Evolutionary conservation across 1,140 invertebrate genomes (phyloP), one percentile per base, ranked within the genome.

Genomic region (Sinonovacula constricta): DNA sequence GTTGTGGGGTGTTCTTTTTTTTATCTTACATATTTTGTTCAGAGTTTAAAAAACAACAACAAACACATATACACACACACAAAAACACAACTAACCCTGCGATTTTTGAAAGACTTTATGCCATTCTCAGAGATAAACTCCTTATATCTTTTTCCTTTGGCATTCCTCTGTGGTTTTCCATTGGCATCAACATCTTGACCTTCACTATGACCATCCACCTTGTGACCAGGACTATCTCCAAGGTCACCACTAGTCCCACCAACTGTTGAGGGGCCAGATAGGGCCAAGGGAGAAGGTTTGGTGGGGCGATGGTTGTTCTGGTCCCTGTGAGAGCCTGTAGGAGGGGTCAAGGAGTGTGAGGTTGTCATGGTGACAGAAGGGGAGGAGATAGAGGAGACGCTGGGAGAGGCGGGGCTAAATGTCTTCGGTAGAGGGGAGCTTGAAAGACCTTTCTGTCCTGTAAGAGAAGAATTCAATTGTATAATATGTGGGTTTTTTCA

Each of bases 101-200:
- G 83, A 28, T 87, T 84, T 45, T 80, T 83, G 30, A 81, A 78
- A 4, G 60, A 33, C 54, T 75, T 82, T 10, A 79, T 62, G 24
- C 80, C 83, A 66, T 66, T 78, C 51, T 81, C 84, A 31, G 81
- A 74, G 0, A 83, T 81, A 3, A 84, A 49, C 28, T 88, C 85
- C 39, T 82, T 84, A 51, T 86, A 86, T 45, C 83, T 74, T 56
- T 86, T 83, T 12, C 84, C 86, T 70, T 85, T 88, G 39, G 83
- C 84, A 2, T 82, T 45, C 33, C 86, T 83, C 79, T 88, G 85
- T 34, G 81, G 80, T 68, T 81, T 81, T 2, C 51, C 65, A 65
- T 83, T 75, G n/a, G 49, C 63, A 53, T 68, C 74, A 14, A 60
- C 84, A 49, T 82, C 79, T 66, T 60, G 51, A 56, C 54, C 72